These are phyloP conservation scores for Lineus longissimus DNA, from an alignment of 1,140 invertebrate genomes.

Conservation along the genomic window DNA sequence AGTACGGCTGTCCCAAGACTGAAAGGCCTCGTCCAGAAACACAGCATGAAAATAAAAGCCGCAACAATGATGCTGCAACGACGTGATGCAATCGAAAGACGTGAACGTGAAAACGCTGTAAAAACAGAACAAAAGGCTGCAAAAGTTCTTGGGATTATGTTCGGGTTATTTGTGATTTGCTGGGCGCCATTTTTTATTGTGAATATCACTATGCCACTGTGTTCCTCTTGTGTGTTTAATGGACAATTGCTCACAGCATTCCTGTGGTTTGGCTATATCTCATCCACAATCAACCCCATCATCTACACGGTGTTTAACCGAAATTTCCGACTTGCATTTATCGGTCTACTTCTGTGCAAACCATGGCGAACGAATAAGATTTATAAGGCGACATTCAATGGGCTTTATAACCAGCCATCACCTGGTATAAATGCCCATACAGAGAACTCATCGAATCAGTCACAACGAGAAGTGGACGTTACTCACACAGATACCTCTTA, in stretches of 20 bases:
- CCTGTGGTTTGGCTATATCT: slow-evolving; percentile 53
- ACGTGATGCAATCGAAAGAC: slow-evolving; percentile 17
- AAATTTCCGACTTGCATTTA: slow-evolving; percentile 50
- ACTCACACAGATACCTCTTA: too few species aligned
- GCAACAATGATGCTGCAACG: slow-evolving; percentile 40
- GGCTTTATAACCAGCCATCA: background rate
- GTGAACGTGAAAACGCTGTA: slow-evolving; percentile 33
- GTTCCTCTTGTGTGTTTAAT: slow-evolving; percentile 57
- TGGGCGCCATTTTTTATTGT: slow-evolving; percentile 54
- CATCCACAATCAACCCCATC: slow-evolving; percentile 53
- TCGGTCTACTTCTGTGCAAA: slow-evolving; percentile 41
- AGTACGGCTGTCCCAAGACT: slow-evolving; percentile 8
- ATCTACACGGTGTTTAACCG: slow-evolving; percentile 56
- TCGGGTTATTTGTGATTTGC: slow-evolving; percentile 49
- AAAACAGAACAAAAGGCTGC: slow-evolving; percentile 90
- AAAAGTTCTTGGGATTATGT: slow-evolving; percentile 55
- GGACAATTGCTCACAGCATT: slow-evolving; percentile 39
- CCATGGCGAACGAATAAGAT: background rate
- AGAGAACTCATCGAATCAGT: too few species aligned
- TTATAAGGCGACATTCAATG: slow-evolving; percentile 2
- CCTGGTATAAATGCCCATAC: background rate
- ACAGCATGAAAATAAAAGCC: slow-evolving; percentile 41
- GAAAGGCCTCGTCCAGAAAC: slow-evolving; percentile 37
- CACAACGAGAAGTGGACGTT: too few species aligned
- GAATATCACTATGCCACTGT: slow-evolving; percentile 46